Conservation (phyloP, 2,113 vertebrate genomes). For the Nannospalax galili region DNA sequence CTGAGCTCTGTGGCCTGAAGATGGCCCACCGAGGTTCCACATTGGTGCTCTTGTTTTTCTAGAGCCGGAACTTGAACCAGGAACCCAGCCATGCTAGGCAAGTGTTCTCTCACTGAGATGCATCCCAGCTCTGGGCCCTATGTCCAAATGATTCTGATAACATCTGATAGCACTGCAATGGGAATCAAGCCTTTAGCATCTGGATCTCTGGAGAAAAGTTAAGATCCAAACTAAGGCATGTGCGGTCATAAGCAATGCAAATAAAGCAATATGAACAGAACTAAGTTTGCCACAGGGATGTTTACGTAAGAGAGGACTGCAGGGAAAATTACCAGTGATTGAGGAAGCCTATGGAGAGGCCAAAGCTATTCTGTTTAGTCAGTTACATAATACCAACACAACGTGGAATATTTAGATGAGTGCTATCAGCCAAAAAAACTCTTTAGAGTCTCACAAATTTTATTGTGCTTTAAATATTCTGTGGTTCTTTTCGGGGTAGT, state of each 20-base stretch:
- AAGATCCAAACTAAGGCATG: not conserved
- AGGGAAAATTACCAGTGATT: constrained; percentile 6
- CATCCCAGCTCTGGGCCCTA: not conserved
- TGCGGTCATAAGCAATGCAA: not conserved
- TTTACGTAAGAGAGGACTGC: not conserved
- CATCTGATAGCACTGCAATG: no score
- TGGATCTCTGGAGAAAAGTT: not conserved
- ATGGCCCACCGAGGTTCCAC: no score
- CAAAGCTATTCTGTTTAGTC: not conserved
- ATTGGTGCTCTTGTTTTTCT: not conserved
- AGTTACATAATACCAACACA: not conserved
- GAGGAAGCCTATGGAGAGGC: not conserved
- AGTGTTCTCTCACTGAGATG: not conserved
- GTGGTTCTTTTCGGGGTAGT: not conserved
- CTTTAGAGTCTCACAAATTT: not conserved
- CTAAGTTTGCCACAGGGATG: not conserved
- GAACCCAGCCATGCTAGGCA: not conserved
- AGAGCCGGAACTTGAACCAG: not conserved
- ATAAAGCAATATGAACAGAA: not conserved
- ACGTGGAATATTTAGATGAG: not conserved
- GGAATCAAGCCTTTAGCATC: no score
- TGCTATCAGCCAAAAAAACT: not conserved
- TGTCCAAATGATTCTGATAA: not conserved
- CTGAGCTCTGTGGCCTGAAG: not conserved
- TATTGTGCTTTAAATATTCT: not conserved